A percentile compares a stretch with the other conserved stretches of the same genome.
These are phyloP conservation scores for Lithobates sylvaticus DNA, from an alignment of 2,797 vertebrate species.

Conservation along the genomic window DNA sequence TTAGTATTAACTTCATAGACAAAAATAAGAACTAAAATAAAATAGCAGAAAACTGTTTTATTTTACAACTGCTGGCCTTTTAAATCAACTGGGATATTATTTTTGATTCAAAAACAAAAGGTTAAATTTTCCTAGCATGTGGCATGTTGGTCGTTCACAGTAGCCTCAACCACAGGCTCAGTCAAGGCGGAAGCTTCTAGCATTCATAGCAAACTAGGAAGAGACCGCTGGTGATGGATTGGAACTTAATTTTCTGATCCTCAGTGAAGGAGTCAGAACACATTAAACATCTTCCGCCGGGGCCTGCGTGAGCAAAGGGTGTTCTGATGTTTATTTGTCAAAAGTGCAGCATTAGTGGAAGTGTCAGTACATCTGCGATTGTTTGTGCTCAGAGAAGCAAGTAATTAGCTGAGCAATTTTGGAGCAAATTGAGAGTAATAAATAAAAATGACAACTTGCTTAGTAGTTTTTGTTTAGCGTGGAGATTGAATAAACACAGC, in stretches of 20 bases:
- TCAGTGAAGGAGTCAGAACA: not conserved
- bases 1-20: no score
- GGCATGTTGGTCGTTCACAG: not conserved
- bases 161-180: not conserved
- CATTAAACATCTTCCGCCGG: not conserved
- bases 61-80: no score
- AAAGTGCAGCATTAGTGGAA: slow-evolving; percentile 15
- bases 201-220: not conserved
- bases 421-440: slow-evolving; percentile 40
- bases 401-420: slow-evolving; percentile 45
- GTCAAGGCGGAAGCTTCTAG: not conserved
- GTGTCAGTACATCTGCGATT: not conserved
- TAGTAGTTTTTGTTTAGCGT: slow-evolving; percentile 17
- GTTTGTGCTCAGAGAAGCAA: slow-evolving; percentile 34
- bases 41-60: no score
- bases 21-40: no score
- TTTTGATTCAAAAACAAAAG: no score
- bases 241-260: slow-evolving; percentile 12
- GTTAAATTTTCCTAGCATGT: not conserved
- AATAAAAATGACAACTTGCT: slow-evolving; percentile 36
- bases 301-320: not conserved
- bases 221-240: slow-evolving; percentile 24
- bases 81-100: no score
- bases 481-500: slow-evolving; percentile 8
- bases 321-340: not conserved